phyloP scores from a whole-genome alignment of 2,797 vertebrate genomes.

The Leptatherina wallacei region DNA sequence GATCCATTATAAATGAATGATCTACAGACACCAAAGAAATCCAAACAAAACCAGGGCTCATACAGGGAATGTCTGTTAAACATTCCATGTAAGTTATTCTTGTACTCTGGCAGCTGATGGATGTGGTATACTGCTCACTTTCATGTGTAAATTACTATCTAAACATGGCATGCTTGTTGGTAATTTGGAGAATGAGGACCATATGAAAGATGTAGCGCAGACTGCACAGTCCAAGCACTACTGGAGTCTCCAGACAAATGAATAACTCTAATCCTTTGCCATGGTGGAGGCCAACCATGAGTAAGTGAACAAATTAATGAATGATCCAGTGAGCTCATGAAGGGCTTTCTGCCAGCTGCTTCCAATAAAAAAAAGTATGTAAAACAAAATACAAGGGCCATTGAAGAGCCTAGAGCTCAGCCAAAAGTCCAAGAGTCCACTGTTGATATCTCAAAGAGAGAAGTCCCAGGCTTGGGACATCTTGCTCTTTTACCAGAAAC shows the following conservation, averaged over 20 bases:
- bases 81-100: neutral
- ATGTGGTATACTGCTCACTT: neutral
- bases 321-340: neutral
- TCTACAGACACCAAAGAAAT: neutral
- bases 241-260: slow-evolving; percentile 7
- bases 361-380: neutral
- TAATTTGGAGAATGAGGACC: neutral
- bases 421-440: neutral
- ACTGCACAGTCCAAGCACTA: neutral
- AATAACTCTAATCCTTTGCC: neutral
- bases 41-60: neutral
- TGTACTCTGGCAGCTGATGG: neutral
- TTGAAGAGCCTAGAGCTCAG: neutral
- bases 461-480: neutral
- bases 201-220: neutral
- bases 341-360: neutral
- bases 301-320: neutral
- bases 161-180: neutral
- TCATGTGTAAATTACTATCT: neutral
- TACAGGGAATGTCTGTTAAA: neutral
- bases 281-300: neutral
- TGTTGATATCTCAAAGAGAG: neutral
- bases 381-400: neutral
- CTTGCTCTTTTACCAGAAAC: neutral
- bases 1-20: neutral